Percentiles rank a stretch among this genome's conserved stretches.
phyloP scores from a whole-genome alignment of 2,888 invertebrate species.

The Pristionchus mayeri region DNA sequence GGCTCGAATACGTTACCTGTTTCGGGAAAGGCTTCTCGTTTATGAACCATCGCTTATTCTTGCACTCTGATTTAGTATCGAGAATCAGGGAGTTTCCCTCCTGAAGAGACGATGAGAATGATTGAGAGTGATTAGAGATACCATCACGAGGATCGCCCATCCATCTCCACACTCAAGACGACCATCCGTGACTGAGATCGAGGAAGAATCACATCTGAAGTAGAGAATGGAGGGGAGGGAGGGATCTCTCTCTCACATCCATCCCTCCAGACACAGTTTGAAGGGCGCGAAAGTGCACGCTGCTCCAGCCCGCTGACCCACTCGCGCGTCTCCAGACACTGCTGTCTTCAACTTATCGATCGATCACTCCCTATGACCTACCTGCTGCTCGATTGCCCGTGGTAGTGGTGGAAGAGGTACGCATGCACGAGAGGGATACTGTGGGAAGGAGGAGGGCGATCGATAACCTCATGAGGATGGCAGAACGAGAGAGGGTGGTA shows the following conservation, averaged over 20 bases:
- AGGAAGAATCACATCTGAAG: background rate
- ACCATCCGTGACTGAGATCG: background rate
- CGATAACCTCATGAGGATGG: too few relatives aligned
- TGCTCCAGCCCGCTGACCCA: background rate
- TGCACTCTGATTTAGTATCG: constrained; percentile 10
- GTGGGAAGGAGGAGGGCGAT: background rate
- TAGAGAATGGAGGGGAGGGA: background rate
- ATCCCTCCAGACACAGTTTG: constrained; percentile 19
- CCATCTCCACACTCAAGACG: background rate
- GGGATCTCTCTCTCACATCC: constrained; percentile 25
- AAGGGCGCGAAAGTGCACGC: background rate
- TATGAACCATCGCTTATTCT: constrained; percentile 6
- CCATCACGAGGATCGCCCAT: constrained; percentile 17
- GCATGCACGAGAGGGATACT: constrained; percentile 11
- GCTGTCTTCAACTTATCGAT: background rate
- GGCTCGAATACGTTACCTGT: background rate
- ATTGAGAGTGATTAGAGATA: background rate
- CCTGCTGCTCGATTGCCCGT: background rate
- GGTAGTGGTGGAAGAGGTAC: background rate
- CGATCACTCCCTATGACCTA: background rate
- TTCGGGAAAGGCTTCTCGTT: background rate
- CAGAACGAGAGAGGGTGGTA: background rate
- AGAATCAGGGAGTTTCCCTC: constrained; percentile 11
- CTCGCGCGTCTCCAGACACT: background rate
- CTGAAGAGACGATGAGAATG: background rate